These are phyloP conservation scores for Drosophila repletoides DNA, from an alignment of 1,140 invertebrate species.

Conservation along the genomic window DNA sequence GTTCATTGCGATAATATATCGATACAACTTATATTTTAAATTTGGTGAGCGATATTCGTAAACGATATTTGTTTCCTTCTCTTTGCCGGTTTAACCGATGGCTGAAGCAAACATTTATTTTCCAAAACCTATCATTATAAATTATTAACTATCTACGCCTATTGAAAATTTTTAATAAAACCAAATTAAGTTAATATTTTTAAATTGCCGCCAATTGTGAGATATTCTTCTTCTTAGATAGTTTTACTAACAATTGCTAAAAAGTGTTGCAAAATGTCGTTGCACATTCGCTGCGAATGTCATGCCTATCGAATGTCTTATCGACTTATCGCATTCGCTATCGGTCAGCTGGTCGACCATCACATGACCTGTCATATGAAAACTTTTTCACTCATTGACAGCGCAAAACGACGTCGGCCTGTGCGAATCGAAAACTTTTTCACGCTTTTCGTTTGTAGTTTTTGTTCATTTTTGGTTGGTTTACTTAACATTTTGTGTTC, in stretches of 20 bases:
- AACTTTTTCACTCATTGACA: slow-evolving; percentile 51
- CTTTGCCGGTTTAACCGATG: too few relatives aligned
- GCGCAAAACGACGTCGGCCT: slow-evolving; percentile 41
- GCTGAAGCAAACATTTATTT: too few relatives aligned
- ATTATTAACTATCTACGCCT: too few relatives aligned
- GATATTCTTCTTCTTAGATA: too few relatives aligned
- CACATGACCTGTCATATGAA: slow-evolving; percentile 54
- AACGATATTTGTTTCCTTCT: too few relatives aligned
- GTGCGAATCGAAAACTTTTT: slow-evolving; percentile 53
- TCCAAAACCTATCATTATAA: too few relatives aligned
- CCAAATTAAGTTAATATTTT: too few relatives aligned
- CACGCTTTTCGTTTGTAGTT: slow-evolving; percentile 72
- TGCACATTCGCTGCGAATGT: slow-evolving; percentile 9
- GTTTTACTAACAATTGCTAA: neutral
- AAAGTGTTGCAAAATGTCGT: neutral
- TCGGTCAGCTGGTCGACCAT: slow-evolving; percentile 44
- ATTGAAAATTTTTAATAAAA: too few relatives aligned
- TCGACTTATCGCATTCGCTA: slow-evolving; percentile 13
- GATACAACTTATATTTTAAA: too few relatives aligned
- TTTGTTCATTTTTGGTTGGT: slow-evolving; percentile 75
- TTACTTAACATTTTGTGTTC: slow-evolving; percentile 32
- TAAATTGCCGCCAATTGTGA: too few relatives aligned
- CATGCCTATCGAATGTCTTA: neutral
- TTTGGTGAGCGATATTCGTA: too few relatives aligned
- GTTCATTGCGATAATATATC: too few relatives aligned